A percentile compares a stretch with the other conserved stretches of the same genome.
These are phyloP conservation scores for Penaeus indicus DNA, from an alignment of 1,140 invertebrate species.

Conservation along the genomic window DNA sequence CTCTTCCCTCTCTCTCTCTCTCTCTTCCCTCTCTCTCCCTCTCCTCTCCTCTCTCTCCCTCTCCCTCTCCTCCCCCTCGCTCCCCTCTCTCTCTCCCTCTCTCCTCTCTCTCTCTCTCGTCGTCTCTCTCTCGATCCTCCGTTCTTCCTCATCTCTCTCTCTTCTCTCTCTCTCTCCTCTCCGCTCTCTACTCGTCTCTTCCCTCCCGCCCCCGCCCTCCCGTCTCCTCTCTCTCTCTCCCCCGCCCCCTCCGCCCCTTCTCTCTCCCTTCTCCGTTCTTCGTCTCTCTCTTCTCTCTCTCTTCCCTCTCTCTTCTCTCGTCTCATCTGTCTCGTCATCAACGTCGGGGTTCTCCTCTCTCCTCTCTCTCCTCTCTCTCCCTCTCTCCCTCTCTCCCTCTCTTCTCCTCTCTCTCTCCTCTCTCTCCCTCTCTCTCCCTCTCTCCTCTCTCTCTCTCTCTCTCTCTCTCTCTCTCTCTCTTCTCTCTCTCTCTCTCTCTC, in stretches of 20 bases:
- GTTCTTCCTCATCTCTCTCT: constrained; percentile 2
- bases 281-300: background rate
- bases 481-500: constrained; percentile 3
- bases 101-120: background rate
- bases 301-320: background rate
- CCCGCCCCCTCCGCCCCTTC: too few relatives aligned
- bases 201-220: too few relatives aligned
- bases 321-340: background rate
- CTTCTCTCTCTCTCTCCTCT: constrained; percentile 3
- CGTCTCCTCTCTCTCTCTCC: too few relatives aligned
- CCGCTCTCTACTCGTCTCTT: background rate
- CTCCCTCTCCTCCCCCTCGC: too few relatives aligned
- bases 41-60: too few relatives aligned
- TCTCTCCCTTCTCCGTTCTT: too few relatives aligned
- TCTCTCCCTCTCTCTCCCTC: constrained; percentile 1
- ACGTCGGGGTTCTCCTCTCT: background rate
- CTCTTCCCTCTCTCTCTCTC: constrained; percentile 10
- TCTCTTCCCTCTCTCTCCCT: too few relatives aligned
- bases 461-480: background rate
- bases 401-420: too few relatives aligned
- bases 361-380: too few relatives aligned
- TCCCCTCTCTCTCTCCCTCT: background rate
- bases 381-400: too few relatives aligned
- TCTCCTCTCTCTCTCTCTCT: background rate
- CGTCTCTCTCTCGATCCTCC: background rate